Conservation (phyloP, 2,113 vertebrate genomes). For the Ammospiza caudacuta region DNA sequence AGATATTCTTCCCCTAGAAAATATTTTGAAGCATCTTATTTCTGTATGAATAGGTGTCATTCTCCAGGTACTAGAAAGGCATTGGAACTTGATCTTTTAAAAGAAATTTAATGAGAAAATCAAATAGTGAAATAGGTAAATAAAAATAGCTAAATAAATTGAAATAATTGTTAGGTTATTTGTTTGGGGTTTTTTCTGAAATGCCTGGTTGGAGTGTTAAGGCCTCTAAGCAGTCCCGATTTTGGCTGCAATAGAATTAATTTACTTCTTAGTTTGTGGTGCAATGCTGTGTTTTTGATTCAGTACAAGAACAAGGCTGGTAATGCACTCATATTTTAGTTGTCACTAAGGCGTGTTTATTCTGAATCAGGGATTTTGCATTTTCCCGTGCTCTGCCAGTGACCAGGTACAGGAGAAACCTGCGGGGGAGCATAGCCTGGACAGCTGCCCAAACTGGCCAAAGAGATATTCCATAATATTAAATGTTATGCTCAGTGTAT, state of each 20-base stretch:
- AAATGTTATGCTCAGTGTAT: not conserved
- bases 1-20: not conserved
- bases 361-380: not conserved
- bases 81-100: not conserved
- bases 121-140: not conserved
- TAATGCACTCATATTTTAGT: not conserved
- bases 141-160: not conserved
- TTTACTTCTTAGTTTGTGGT: not conserved
- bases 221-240: not conserved
- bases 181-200: not conserved
- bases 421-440: rapidly evolving
- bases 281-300: not conserved
- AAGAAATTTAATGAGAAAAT: not conserved
- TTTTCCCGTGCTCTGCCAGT: not conserved
- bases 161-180: not conserved
- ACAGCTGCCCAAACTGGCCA: not conserved
- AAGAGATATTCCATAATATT: not conserved
- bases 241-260: not conserved
- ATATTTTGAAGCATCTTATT: not conserved
- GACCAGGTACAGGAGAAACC: not conserved
- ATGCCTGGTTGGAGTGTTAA: not conserved
- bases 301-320: not conserved
- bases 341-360: not conserved
- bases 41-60: not conserved
- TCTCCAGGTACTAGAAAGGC: not conserved